Evolutionary conservation across 1,140 invertebrate species (phyloP).

Genomic region (Drosophila ficusphila): DNA sequence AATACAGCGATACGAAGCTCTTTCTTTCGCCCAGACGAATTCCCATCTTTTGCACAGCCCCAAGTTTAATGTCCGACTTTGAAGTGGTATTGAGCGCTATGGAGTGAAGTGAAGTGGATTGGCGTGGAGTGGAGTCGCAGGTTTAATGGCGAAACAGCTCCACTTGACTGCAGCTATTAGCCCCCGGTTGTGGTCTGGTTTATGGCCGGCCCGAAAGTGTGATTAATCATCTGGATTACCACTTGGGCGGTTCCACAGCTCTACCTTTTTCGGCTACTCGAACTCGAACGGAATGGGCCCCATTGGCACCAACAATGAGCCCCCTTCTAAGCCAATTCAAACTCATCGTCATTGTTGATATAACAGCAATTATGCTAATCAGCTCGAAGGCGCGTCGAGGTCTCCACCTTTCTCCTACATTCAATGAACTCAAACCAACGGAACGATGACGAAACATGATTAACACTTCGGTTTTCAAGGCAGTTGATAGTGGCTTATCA

Average conservation of each 20-base stretch:
- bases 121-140: conserved; percentile 10
- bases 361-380: conserved; percentile 77
- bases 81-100: conserved; percentile 4
- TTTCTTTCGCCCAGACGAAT: conserved; percentile 53
- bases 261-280: conserved; percentile 11
- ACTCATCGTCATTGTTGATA: conserved; percentile 56
- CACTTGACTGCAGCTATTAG: conserved; percentile 59
- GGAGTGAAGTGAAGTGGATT: conserved; percentile 7
- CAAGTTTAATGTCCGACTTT: conserved; percentile 76
- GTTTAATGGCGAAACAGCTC: conserved; percentile 43
- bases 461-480: conserved; percentile 29
- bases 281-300: conserved; percentile 16
- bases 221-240: conserved; percentile 43
- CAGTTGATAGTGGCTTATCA: conserved; percentile 20
- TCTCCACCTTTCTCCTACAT: conserved; percentile 67
- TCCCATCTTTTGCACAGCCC: conserved; percentile 64
- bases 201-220: conserved; percentile 8
- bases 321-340: conserved; percentile 45
- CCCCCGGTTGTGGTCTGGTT: conserved; percentile 34
- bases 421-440: conserved; percentile 58
- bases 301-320: conserved; percentile 1
- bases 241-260: conserved; percentile 33
- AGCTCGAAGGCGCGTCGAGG: conserved; percentile 44
- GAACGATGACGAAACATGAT: conserved; percentile 37
- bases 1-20: conserved; percentile 41